Evolutionary conservation across 2,113 vertebrate species (phyloP).

Genomic region (Calyptommatus sinebrachiatus): DNA sequence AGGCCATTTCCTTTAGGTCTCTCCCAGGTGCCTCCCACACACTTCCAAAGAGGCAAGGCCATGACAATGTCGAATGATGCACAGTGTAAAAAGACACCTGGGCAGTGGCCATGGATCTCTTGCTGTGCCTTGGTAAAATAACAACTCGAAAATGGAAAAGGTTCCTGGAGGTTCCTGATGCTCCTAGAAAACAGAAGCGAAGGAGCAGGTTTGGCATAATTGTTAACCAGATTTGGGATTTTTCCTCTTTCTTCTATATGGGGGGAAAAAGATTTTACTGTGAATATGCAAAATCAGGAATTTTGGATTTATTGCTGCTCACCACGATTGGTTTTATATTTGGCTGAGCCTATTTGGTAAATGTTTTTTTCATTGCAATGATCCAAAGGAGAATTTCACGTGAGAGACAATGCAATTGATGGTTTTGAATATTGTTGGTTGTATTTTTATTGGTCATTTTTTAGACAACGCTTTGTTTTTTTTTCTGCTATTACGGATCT

Average conservation of each 20-base stretch:
- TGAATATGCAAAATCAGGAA: not conserved
- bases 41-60: not conserved
- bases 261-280: not conserved
- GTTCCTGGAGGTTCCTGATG: accelerated
- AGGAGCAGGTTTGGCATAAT: not conserved
- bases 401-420: no score
- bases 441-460: no score
- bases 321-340: not conserved
- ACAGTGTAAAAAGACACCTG: not conserved
- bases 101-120: not conserved
- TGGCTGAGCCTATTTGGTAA: not conserved
- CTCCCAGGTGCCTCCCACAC: not conserved
- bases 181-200: not conserved
- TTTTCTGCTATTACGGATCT: no score
- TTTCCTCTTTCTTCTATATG: not conserved
- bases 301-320: not conserved
- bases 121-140: not conserved
- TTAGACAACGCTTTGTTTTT: no score
- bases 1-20: not conserved
- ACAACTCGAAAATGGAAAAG: not conserved
- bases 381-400: not conserved
- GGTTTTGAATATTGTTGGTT: no score
- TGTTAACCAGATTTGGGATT: not conserved
- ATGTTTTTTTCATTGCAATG: not conserved
- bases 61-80: not conserved